Evolutionary conservation across 1,140 invertebrate genomes (phyloP).

Genomic region (Radopholus similis): DNA sequence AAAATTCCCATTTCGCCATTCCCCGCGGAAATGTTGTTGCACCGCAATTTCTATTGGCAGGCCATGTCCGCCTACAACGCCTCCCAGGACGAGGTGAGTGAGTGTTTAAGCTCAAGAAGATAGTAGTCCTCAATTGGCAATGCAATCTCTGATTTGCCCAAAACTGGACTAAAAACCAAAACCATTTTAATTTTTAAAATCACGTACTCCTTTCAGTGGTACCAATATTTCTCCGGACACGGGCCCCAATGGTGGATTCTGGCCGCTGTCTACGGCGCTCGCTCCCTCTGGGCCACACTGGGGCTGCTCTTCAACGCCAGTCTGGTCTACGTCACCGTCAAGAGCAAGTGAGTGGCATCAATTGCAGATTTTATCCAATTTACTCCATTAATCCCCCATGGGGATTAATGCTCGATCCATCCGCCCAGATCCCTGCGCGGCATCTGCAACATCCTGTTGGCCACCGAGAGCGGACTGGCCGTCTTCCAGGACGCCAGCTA

Average conservation of each 20-base stretch:
- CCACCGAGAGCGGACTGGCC: neutral
- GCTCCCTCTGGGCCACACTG: neutral
- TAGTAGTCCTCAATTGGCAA: too few species aligned
- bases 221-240: neutral
- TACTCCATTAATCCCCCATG: neutral
- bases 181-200: neutral
- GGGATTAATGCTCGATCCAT: neutral
- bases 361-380: neutral
- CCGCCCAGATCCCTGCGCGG: neutral
- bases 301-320: neutral
- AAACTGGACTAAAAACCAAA: too few species aligned
- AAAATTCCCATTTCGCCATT: too few species aligned
- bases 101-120: too few species aligned
- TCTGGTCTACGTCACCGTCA: neutral
- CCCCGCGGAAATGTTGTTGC: too few species aligned
- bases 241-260: neutral
- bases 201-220: neutral
- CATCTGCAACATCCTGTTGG: neutral
- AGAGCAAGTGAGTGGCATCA: neutral
- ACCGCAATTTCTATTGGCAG: too few species aligned
- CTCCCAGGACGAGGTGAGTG: too few species aligned
- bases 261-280: neutral
- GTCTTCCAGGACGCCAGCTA: neutral
- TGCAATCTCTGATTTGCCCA: too few species aligned
- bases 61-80: too few species aligned